Conservation (phyloP, 2,113 vertebrate genomes). For the Hypocryptadius cinnamomeus region DNA sequence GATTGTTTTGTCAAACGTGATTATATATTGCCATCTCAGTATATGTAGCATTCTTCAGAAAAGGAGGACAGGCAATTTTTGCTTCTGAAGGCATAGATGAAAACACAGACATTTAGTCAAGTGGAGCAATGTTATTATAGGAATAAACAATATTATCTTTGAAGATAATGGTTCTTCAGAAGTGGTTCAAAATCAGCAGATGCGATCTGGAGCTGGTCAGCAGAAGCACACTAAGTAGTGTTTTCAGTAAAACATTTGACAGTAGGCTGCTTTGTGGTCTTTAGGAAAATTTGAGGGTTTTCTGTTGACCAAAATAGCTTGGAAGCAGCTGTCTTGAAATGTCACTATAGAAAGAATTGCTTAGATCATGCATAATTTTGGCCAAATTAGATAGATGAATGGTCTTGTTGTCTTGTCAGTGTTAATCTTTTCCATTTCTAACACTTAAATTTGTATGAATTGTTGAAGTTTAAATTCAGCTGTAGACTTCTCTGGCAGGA, state of each 20-base stretch:
- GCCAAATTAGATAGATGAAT: neutral
- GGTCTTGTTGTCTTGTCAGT: neutral
- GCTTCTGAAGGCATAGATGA: neutral
- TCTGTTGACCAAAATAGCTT: neutral
- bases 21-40: neutral
- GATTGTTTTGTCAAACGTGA: neutral
- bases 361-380: neutral
- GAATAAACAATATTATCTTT: neutral
- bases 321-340: neutral
- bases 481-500: neutral
- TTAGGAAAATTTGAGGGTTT: neutral
- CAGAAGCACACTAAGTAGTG: neutral
- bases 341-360: neutral
- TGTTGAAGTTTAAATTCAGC: neutral
- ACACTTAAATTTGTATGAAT: neutral
- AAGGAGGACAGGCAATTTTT: neutral
- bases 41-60: neutral
- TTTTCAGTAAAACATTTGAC: neutral
- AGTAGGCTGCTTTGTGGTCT: neutral
- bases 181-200: neutral
- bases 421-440: neutral
- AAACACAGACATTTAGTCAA: neutral
- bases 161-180: neutral
- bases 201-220: accelerated
- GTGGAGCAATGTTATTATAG: neutral